Conservation (phyloP, 2,888 invertebrate species). For the Protodeltote pygarga region DNA sequence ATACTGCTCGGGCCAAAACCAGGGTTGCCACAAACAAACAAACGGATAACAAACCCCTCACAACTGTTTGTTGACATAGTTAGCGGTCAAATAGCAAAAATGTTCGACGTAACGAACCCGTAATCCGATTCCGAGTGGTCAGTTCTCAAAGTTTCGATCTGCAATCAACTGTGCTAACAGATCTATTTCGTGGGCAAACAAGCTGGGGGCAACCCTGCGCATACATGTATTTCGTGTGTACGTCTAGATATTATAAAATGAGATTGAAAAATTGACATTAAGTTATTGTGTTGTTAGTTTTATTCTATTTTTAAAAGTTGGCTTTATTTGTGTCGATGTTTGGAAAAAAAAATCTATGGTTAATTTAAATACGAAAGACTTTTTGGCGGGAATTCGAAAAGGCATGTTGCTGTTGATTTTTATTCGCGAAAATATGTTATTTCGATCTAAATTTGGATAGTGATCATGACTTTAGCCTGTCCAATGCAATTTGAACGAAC, state of each 20-base stretch:
- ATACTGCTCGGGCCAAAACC: conserved; percentile 48
- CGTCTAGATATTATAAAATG: not conserved
- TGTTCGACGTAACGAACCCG: conserved; percentile 74
- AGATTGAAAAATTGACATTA: no score
- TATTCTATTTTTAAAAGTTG: not conserved
- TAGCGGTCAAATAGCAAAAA: conserved; percentile 80
- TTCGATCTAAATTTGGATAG: no score
- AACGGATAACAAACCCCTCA: conserved; percentile 51
- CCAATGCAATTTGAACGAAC: no score
- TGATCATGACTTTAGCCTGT: no score
- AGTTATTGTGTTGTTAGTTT: no score
- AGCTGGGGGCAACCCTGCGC: conserved; percentile 57
- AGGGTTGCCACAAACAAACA: conserved; percentile 63
- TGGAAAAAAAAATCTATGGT: no score
- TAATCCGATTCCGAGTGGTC: conserved; percentile 81
- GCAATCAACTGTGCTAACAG: conserved; percentile 80
- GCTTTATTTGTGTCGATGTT: not conserved
- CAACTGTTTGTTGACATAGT: conserved; percentile 70
- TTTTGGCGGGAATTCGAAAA: no score
- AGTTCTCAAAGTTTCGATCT: conserved; percentile 79
- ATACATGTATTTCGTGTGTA: conserved; percentile 10
- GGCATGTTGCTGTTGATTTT: no score
- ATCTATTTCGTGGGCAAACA: conserved; percentile 78
- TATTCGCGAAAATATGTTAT: no score
- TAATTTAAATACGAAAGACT: no score